phyloP scores from a whole-genome alignment of 2,888 invertebrate genomes.

The Cephus spinipes region DNA sequence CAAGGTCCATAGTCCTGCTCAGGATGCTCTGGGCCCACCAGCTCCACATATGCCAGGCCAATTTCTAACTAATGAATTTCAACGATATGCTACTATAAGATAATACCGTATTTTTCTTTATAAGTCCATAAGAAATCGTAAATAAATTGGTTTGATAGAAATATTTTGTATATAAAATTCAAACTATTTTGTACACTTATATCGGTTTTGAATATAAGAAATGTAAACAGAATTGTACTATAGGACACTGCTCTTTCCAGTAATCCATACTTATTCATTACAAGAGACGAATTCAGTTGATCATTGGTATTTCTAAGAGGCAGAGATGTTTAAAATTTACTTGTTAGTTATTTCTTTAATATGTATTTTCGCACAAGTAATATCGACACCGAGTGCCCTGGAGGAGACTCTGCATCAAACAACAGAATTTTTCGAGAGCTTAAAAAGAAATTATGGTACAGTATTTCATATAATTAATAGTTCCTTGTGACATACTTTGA shows the following conservation, averaged over 20 bases:
- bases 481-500: not conserved
- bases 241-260: not conserved
- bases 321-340: not conserved
- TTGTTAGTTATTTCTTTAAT: not conserved
- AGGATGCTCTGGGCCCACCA: constrained; percentile 74
- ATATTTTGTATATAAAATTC: not conserved
- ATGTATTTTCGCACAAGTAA: not conserved
- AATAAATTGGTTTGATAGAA: not conserved
- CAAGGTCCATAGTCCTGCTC: constrained; percentile 90
- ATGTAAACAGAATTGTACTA: not conserved
- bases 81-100: constrained; percentile 85
- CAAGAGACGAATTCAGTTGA: not conserved
- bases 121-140: not conserved
- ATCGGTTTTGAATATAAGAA: not conserved
- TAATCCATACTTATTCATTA: not conserved
- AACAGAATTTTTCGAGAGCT: constrained; percentile 35
- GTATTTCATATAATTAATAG: not conserved
- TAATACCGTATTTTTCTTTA: constrained; percentile 61
- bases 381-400: constrained; percentile 16
- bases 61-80: constrained; percentile 85
- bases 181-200: not conserved
- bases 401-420: constrained; percentile 30
- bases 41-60: constrained; percentile 78
- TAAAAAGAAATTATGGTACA: constrained; percentile 41
- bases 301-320: not conserved